Evolutionary conservation across 2,888 invertebrate species (phyloP), one percentile per base, ranked within the genome.

Genomic region (Tiliacea aurago): DNA sequence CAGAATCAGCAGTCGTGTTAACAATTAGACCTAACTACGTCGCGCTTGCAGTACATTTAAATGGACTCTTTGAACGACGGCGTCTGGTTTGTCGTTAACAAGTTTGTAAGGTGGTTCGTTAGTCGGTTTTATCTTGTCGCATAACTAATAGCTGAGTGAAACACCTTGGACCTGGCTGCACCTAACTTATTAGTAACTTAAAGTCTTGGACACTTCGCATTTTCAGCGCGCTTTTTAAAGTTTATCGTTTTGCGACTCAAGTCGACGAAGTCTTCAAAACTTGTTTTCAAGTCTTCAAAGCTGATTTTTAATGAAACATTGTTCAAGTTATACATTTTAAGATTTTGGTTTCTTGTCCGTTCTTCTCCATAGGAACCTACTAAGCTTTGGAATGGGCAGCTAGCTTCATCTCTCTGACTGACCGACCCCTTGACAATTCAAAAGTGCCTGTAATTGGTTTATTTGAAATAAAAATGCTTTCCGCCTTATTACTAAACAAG

Each of bases 71-170:
- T 61, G 67, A 83, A 80, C 58, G 73, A 83, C 51, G 28, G 58
- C 49, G 56, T 70, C 70, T 43, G 58, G 66, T 71, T 63, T 59
- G 77, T 72, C 70, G 84, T 81, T 66, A 70, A 70, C 49, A 49
- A 73, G 65, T 73, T 76, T 73, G 70, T 82, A 58, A 64, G 70
- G 33, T 65, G 81, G 71, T 82, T 84, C 82, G 83, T 82, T 84
- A 81, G 85, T 70, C 15, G 33, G 66, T 53, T 65, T 84, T 82
- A 82, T 82, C 82, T 82, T 71, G 84, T 81, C 62, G 82, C 67
- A 20, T 70, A 58, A 72, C 77, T 71, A 84, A 70, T 70, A 80
- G 76, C 41, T 63, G 84, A 70, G 70, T 58, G 61, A 70, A 84
- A 81, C 77, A 81, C 70, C 55, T 69, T 51, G 37, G 65, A 62